phyloP scores from a whole-genome alignment of 2,113 vertebrate species.

The Indicator indicator region DNA sequence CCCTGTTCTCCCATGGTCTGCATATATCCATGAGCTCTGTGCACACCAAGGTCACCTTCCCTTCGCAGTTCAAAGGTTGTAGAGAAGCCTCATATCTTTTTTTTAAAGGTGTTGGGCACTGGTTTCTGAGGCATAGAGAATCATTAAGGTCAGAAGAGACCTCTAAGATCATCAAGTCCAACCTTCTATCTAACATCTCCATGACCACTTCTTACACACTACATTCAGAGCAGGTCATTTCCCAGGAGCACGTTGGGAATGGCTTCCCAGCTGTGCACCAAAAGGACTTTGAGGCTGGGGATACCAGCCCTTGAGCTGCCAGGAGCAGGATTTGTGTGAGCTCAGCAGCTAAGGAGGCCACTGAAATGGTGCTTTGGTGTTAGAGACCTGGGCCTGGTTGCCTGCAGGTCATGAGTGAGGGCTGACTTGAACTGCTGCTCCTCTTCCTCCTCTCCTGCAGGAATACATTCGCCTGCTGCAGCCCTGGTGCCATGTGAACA shows the following conservation, averaged over 20 bases:
- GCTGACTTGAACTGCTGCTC: not conserved
- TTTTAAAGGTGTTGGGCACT: not conserved
- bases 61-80: not conserved
- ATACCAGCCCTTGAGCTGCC: fast-evolving
- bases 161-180: too few species aligned
- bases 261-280: not conserved
- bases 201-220: not conserved
- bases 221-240: not conserved
- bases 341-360: not conserved
- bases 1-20: not conserved
- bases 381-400: not conserved
- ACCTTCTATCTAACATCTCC: too few species aligned
- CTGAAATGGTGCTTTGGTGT: not conserved
- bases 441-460: slow-evolving; percentile 58
- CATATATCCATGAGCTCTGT: fast-evolving
- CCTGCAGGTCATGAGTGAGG: fast-evolving
- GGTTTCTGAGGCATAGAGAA: not conserved
- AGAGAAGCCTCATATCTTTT: not conserved
- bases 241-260: fast-evolving
- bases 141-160: too few species aligned
- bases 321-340: not conserved
- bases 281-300: not conserved
- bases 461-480: slow-evolving; percentile 90
- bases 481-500: slow-evolving; percentile 93
- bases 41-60: fast-evolving